Base-by-base conservation (phyloP, 2,888 invertebrate species). In the Elysia crispata region DNA sequence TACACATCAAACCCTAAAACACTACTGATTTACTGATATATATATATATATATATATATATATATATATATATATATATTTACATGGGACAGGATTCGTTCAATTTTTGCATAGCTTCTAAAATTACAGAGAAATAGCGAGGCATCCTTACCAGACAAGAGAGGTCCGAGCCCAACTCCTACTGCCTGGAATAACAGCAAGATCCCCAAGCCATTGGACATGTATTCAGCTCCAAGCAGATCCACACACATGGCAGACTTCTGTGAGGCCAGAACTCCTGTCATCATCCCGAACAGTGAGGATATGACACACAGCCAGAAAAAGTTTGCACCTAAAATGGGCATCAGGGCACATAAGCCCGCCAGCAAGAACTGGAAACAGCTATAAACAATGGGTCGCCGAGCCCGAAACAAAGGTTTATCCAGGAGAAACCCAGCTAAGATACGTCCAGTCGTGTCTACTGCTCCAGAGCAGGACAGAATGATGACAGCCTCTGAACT, bases 201-300 rank as follows among this genome's bases (percentile, higher is more conserved):
- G 28, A 89, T 72, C 13, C 89, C 89, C 74, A 90, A 87, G 0
- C 88, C 87, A 80, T 86, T 88, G 13, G 86, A 81, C 20, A 90
- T 83, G 73, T 86, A 84, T 70, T 88, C 86, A 33, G 85, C 84
- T 54, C 89, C 89, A 20, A 90, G 81, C 30, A 90, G 82, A 76
- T 90, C 89, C 50, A 90, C 88, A 41, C 87, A 80, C 0, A 89
- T 83, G 8, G 89, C 88, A 11, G 88, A 87, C 77, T 89, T 88
- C 84, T 89, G 89, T 1, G 89, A 87, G 15, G 88, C 84, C 62
- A 87, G 88, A 15, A 85, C 83, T 23, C 89, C 89, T 5, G 86
- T 85, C 31, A 87, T 60, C 1, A 89, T 50, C 0, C 89, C 88
- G 76, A 87, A 89, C 8, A 85, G 41, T 62, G 78, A 85, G 78